phyloP scores from a whole-genome alignment of 2,888 invertebrate genomes.

The Temnothorax rugatulus region DNA sequence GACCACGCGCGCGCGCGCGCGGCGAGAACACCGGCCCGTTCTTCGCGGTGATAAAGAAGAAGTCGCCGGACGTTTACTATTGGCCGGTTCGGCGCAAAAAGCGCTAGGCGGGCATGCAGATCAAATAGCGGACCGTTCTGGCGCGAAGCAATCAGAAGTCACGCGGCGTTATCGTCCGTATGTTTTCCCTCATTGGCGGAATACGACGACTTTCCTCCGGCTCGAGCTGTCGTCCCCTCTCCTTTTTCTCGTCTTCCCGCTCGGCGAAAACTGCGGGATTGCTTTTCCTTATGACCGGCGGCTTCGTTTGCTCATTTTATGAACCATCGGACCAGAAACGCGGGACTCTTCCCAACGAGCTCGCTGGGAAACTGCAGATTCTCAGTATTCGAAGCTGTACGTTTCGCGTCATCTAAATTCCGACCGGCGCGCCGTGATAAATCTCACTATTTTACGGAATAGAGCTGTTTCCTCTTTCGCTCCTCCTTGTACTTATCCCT shows the following conservation, averaged over 20 bases:
- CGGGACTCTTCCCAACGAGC: slow-evolving; percentile 46
- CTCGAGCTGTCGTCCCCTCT: neutral
- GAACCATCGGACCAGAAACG: slow-evolving; percentile 47
- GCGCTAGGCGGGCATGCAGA: slow-evolving; percentile 16
- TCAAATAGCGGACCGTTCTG: slow-evolving; percentile 33
- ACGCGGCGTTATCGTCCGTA: slow-evolving; percentile 36
- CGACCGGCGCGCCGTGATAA: slow-evolving; percentile 49
- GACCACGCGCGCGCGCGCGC: neutral
- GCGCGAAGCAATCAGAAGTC: slow-evolving; percentile 42
- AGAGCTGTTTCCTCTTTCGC: neutral
- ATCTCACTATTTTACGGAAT: slow-evolving; percentile 58
- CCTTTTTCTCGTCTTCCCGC: neutral
- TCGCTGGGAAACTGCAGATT: slow-evolving; percentile 63
- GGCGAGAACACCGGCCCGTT: slow-evolving; percentile 7
- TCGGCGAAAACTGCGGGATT: slow-evolving; percentile 14
- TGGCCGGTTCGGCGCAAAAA: slow-evolving; percentile 16
- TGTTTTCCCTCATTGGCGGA: slow-evolving; percentile 9
- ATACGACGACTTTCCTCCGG: neutral
- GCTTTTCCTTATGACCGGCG: slow-evolving; percentile 42
- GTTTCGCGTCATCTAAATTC: slow-evolving; percentile 38
- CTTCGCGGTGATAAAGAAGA: slow-evolving; percentile 36
- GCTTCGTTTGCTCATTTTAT: slow-evolving; percentile 47
- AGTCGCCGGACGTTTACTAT: slow-evolving; percentile 46
- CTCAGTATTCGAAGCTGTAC: slow-evolving; percentile 63
- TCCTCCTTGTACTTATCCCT: neutral